phyloP scores from a whole-genome alignment of 2,113 vertebrate genomes.

The Charadrius vociferus region DNA sequence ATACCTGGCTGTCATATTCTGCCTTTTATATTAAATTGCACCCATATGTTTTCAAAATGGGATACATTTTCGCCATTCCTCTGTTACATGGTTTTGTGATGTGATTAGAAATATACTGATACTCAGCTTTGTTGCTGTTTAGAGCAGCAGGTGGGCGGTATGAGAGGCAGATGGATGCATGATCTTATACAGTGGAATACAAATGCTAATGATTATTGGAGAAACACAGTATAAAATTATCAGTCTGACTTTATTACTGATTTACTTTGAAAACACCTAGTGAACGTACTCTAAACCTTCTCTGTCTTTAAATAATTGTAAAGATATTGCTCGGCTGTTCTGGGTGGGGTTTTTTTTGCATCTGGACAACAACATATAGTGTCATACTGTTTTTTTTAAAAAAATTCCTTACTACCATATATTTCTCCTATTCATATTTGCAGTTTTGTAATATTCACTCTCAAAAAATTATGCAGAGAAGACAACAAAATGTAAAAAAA shows the following conservation, averaged over 20 bases:
- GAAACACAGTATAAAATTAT: background rate
- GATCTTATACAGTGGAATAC: background rate
- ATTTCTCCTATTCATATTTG: background rate
- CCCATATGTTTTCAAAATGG: background rate
- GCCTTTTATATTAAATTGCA: background rate
- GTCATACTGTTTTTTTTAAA: background rate
- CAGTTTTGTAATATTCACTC: background rate
- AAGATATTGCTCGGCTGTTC: background rate
- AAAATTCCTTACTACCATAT: background rate
- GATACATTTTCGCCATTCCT: background rate
- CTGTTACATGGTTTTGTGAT: background rate
- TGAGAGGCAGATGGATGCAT: background rate
- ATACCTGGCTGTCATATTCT: background rate
- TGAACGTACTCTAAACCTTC: background rate
- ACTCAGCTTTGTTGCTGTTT: background rate
- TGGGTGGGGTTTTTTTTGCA: background rate
- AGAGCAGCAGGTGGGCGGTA: background rate
- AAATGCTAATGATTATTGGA: background rate
- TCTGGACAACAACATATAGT: background rate
- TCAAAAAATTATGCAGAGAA: background rate
- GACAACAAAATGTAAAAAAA: background rate
- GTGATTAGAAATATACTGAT: background rate
- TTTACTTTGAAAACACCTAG: background rate
- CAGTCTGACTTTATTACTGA: background rate
- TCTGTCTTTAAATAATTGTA: background rate